phyloP scores from a whole-genome alignment of 2,888 invertebrate species.

The Saturnia japonica region DNA sequence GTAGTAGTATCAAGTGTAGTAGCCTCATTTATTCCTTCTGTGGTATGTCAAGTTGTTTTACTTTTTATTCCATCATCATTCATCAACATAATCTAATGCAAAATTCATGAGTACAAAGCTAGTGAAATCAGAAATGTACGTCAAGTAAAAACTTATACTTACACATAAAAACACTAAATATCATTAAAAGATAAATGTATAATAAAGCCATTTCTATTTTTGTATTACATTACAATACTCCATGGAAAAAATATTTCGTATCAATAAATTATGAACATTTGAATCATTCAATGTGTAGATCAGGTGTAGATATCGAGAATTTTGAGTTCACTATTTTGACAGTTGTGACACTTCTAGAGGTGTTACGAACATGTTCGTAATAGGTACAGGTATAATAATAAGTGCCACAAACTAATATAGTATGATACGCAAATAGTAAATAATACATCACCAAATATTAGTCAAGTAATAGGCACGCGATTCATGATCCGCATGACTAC shows the following conservation, averaged over 20 bases:
- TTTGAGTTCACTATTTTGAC: no score
- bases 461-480: no score
- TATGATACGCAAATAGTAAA: no score
- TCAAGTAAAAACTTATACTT: neutral
- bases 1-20: neutral
- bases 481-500: no score
- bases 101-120: neutral
- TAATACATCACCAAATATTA: no score
- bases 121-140: neutral
- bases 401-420: no score
- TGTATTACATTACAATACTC: neutral
- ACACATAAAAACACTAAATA: constrained; percentile 11
- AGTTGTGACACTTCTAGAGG: no score
- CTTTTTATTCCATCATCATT: neutral
- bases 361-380: no score
- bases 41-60: neutral
- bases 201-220: constrained; percentile 15
- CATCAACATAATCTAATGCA: neutral
- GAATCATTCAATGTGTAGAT: no score
- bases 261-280: neutral
- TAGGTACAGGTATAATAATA: no score
- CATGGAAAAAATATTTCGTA: neutral
- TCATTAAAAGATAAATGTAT: neutral
- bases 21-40: neutral
- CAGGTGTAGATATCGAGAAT: no score